These are phyloP conservation scores for Hapalemur alaotrensis DNA, from an alignment of 2,797 vertebrate species.

Conservation along the genomic window DNA sequence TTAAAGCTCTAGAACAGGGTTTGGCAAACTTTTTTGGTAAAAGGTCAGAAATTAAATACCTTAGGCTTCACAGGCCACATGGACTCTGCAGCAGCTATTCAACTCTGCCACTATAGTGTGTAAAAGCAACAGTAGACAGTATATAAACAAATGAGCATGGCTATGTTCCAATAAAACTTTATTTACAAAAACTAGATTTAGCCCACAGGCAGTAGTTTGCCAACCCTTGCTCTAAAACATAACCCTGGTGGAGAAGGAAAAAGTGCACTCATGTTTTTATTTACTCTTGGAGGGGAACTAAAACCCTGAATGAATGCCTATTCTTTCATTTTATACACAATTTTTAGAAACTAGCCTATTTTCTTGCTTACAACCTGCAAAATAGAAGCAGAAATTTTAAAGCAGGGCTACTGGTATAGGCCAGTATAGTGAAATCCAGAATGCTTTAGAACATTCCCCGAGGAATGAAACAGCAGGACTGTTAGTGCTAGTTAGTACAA, in stretches of 20 bases:
- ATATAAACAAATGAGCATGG: background rate
- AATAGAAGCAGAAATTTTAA: conserved; percentile 4
- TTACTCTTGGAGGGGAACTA: background rate
- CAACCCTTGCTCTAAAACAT: background rate
- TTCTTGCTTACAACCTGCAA: background rate
- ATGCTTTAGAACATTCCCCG: background rate
- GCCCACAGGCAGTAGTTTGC: background rate
- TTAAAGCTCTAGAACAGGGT: background rate
- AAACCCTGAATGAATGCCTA: background rate
- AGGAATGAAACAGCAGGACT: background rate
- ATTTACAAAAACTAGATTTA: background rate
- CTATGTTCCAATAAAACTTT: conserved; percentile 32
- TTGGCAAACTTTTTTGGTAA: background rate
- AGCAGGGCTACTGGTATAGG: background rate
- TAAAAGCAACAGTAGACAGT: background rate
- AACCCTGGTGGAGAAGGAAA: background rate
- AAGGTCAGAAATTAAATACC: background rate
- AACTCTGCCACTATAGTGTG: background rate
- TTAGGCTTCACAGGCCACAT: background rate
- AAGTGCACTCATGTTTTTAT: background rate
- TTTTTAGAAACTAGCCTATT: background rate
- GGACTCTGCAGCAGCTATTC: background rate
- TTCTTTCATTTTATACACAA: background rate
- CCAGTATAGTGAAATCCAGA: background rate
- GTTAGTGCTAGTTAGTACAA: background rate